phyloP scores from a whole-genome alignment of 23 tunicate species.

The Trididemnum miniatum region DNA sequence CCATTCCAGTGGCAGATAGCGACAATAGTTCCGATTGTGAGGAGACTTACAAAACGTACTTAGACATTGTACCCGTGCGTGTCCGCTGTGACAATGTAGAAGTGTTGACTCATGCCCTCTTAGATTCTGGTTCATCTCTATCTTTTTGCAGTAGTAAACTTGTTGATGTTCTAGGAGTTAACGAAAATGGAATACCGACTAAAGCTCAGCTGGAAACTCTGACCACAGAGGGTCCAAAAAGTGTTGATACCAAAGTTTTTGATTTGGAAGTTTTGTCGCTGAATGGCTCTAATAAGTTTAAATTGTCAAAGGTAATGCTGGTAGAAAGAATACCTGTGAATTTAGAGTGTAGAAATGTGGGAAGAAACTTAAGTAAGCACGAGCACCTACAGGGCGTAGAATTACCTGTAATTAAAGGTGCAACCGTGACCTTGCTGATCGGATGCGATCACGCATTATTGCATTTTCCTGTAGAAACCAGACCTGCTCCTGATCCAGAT shows the following conservation, averaged over 20 bases:
- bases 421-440: slow-evolving; percentile 25
- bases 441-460: slow-evolving; percentile 3
- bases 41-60: no score
- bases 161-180: background rate
- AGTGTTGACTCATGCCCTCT: background rate
- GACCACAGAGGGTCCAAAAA: background rate
- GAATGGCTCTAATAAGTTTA: background rate
- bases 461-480: slow-evolving; percentile 7
- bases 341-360: no score
- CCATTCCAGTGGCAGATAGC: no score
- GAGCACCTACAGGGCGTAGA: slow-evolving; percentile 7
- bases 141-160: background rate
- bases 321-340: no score
- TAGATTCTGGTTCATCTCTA: background rate
- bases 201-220: background rate
- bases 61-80: background rate
- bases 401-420: slow-evolving; percentile 16
- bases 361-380: no score
- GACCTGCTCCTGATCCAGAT: background rate
- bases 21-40: no score
- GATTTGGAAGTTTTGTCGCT: background rate
- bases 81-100: background rate
- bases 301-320: no score
- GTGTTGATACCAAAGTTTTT: background rate
- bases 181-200: background rate